These are phyloP conservation scores for Branchinecta lynchi DNA, from an alignment of 1,140 invertebrate species.

Conservation along the genomic window DNA sequence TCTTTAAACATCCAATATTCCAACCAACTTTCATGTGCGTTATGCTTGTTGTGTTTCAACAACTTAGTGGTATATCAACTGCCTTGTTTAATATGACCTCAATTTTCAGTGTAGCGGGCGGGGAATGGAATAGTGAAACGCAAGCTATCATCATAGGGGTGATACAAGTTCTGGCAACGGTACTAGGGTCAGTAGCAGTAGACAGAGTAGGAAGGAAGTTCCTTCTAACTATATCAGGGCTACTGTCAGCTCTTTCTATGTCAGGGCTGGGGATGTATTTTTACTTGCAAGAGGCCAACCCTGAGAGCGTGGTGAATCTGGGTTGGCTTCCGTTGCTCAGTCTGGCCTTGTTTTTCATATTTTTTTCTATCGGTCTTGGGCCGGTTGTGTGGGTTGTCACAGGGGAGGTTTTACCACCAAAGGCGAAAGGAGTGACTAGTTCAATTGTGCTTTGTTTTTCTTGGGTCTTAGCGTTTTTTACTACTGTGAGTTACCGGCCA, in stretches of 20 bases:
- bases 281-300: background rate
- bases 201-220: background rate
- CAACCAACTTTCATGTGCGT: background rate
- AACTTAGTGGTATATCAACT: background rate
- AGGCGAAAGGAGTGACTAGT: background rate
- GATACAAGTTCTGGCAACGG: background rate
- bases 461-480: background rate
- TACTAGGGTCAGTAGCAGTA: background rate
- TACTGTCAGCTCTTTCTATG: background rate
- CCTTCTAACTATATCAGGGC: background rate
- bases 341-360: background rate
- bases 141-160: background rate
- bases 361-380: background rate
- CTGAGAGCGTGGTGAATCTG: background rate
- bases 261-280: background rate
- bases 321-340: background rate
- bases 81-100: background rate
- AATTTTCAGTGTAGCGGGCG: background rate
- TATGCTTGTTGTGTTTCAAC: background rate
- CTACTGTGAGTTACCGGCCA: background rate
- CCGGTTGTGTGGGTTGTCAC: background rate
- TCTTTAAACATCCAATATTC: background rate
- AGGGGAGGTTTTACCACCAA: background rate
- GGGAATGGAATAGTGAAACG: background rate
- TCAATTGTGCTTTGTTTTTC: background rate